Evolutionary conservation across 2,113 vertebrate genomes (phyloP).

Genomic region (Hippopotamus amphibius): DNA sequence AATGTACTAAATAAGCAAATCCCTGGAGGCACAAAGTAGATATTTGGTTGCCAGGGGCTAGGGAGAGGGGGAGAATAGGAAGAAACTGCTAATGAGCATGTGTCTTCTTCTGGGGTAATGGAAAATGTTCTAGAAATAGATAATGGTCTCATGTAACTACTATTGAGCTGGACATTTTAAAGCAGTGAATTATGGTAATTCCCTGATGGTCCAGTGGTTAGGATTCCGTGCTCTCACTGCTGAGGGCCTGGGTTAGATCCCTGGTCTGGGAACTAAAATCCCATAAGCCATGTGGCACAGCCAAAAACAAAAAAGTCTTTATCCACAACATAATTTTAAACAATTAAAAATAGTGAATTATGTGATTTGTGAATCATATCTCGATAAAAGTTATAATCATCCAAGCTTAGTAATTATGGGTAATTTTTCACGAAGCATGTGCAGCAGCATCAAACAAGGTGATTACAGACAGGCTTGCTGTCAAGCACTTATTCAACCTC

Average conservation of each 20-base stretch:
- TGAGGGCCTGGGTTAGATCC: too few species aligned
- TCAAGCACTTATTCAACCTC: neutral
- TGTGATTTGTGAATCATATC: neutral
- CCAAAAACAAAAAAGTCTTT: too few species aligned
- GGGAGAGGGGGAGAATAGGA: neutral
- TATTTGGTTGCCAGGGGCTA: neutral
- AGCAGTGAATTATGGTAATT: too few species aligned
- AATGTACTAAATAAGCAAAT: neutral
- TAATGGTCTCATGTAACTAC: neutral
- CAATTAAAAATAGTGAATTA: neutral
- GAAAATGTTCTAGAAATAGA: neutral
- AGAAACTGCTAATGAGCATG: neutral
- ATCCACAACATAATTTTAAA: too few species aligned
- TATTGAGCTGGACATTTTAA: too few species aligned
- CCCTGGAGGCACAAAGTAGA: neutral
- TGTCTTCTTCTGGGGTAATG: neutral
- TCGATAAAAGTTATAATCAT: neutral
- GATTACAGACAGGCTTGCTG: neutral
- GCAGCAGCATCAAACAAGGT: neutral
- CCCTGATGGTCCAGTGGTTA: too few species aligned
- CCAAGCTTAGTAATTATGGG: neutral
- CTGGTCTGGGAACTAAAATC: too few species aligned
- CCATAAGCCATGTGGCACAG: too few species aligned
- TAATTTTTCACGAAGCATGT: neutral
- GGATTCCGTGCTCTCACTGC: too few species aligned